Evolutionary conservation across 2,888 invertebrate genomes (phyloP).

Genomic region (Pemphredon lugubris): DNA sequence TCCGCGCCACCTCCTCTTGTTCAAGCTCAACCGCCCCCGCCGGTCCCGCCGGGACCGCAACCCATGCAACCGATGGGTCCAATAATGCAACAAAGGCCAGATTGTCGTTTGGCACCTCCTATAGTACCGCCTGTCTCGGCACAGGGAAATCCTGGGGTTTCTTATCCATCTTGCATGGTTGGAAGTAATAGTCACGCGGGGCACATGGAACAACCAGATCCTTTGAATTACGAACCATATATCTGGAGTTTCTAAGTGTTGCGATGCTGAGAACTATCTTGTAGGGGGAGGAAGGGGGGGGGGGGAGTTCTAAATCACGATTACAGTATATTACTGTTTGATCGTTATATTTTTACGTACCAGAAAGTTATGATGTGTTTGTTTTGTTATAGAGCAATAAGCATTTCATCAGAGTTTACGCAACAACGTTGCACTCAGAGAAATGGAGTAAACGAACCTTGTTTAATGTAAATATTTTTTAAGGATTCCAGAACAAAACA

Average conservation of each 20-base stretch:
- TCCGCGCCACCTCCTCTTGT: slow-evolving; percentile 57
- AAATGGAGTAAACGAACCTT: too few species aligned
- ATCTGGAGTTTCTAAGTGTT: slow-evolving; percentile 77
- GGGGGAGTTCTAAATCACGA: neutral
- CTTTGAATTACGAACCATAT: slow-evolving; percentile 78
- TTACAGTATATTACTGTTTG: neutral
- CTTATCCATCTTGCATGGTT: slow-evolving; percentile 78
- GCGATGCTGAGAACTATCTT: neutral
- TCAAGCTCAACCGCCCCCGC: slow-evolving; percentile 49
- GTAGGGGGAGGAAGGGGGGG: too few species aligned
- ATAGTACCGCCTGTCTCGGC: slow-evolving; percentile 63
- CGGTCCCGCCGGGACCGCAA: slow-evolving; percentile 52
- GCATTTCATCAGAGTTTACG: too few species aligned
- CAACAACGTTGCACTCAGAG: too few species aligned
- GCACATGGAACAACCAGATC: slow-evolving; percentile 77
- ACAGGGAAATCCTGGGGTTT: slow-evolving; percentile 66
- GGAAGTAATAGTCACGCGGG: slow-evolving; percentile 68
- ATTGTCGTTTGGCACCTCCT: slow-evolving; percentile 74
- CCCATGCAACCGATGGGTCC: slow-evolving; percentile 72
- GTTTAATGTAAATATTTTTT: too few species aligned
- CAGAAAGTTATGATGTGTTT: too few species aligned
- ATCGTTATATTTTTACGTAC: slow-evolving; percentile 7
- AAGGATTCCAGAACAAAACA: too few species aligned
- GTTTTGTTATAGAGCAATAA: neutral
- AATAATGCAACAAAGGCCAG: slow-evolving; percentile 75